Evolutionary conservation across 53 echinoderm and acorn worm genomes (phyloP).

Genomic region (Apostichopus leukothele): DNA sequence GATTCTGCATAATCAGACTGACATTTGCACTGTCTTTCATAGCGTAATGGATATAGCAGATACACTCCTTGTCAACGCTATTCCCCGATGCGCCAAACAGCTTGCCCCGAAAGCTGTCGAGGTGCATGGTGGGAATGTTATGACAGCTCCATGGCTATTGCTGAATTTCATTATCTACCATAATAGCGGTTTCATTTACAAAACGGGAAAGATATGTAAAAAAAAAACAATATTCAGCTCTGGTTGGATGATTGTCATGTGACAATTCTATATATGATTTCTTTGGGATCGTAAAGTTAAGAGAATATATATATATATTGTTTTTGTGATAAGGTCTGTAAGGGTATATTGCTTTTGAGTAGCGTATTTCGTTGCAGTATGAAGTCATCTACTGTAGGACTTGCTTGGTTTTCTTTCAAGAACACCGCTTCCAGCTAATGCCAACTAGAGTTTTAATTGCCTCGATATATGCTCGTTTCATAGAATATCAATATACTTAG

Average conservation of each 20-base stretch:
- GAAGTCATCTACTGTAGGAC: too few relatives aligned
- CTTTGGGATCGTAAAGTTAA: background rate
- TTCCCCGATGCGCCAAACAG: conserved; percentile 43
- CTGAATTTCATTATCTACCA: conserved; percentile 40
- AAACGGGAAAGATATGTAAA: background rate
- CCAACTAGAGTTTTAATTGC: too few relatives aligned
- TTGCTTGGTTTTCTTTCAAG: too few relatives aligned
- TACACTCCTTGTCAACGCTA: conserved; percentile 34
- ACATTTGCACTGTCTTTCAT: conserved; percentile 41
- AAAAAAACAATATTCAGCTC: background rate
- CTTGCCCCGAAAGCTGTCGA: conserved; percentile 43
- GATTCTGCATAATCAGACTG: conserved; percentile 40
- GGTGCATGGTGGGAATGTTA: conserved; percentile 46
- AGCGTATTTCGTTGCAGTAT: too few relatives aligned
- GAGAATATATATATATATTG: background rate
- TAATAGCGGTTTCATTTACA: conserved; percentile 32
- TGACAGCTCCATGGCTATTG: conserved; percentile 38
- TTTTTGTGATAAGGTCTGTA: background rate
- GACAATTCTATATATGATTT: background rate
- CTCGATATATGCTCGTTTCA: too few relatives aligned
- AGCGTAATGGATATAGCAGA: conserved; percentile 46
- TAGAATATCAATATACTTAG: too few relatives aligned
- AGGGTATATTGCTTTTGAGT: too few relatives aligned
- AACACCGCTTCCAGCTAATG: too few relatives aligned
- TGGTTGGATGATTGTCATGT: background rate